phyloP scores from a whole-genome alignment of 2,888 invertebrate genomes.

The Andrena trimmerana region DNA sequence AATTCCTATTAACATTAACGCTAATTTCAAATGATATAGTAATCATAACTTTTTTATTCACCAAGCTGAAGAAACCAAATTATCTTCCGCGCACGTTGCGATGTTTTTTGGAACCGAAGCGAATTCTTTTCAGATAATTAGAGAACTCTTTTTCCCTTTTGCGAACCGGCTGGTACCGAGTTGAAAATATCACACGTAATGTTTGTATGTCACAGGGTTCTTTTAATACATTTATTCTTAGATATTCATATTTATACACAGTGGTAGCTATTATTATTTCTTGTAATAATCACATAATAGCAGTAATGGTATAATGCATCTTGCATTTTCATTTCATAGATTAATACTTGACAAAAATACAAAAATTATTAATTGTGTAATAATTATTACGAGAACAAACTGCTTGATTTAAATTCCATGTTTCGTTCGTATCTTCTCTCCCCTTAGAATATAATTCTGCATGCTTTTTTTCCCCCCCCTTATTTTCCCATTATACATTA shows the following conservation, averaged over 20 bases:
- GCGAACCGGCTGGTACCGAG: neutral
- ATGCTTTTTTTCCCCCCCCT: constrained; percentile 22
- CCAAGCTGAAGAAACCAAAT: neutral
- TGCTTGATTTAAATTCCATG: constrained; percentile 62
- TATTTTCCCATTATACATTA: constrained; percentile 64
- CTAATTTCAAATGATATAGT: neutral
- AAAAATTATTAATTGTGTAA: constrained; percentile 82
- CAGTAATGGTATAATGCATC: constrained; percentile 80
- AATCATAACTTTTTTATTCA: neutral
- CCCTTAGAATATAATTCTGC: constrained; percentile 62
- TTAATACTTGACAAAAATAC: constrained; percentile 83
- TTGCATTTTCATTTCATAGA: constrained; percentile 77
- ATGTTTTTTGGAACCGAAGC: neutral
- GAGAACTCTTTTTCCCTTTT: neutral
- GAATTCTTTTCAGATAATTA: neutral
- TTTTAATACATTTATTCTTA: constrained; percentile 82
- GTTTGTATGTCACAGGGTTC: constrained; percentile 51
- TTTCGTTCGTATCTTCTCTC: constrained; percentile 46
- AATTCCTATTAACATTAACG: neutral
- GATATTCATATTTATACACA: constrained; percentile 83
- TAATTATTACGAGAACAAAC: constrained; percentile 79
- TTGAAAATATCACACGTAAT: constrained; percentile 36
- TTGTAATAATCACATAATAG: constrained; percentile 77
- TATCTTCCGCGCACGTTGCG: neutral
- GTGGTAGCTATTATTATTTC: constrained; percentile 76